Evolutionary conservation across 2,113 vertebrate genomes (phyloP).

Genomic region (Synodontis membranacea): DNA sequence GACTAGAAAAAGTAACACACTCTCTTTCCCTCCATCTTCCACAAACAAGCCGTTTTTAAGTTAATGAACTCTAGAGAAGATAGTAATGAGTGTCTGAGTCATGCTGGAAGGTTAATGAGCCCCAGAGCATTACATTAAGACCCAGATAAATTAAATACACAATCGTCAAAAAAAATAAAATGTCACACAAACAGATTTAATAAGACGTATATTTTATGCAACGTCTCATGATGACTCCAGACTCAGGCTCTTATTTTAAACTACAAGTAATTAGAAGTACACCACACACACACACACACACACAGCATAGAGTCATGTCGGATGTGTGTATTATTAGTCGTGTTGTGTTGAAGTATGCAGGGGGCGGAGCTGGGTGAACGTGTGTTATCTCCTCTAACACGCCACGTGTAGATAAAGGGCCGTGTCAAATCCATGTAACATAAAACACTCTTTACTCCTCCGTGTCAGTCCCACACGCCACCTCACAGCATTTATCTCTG

Average conservation of each 20-base stretch:
- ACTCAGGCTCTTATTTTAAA: not conserved
- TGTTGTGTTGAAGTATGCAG: not conserved
- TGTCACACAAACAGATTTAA: not conserved
- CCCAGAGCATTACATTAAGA: not conserved
- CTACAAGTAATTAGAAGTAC: not conserved
- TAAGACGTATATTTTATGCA: not conserved
- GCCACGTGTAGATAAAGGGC: slow-evolving; percentile 32
- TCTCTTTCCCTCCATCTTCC: not conserved
- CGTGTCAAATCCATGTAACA: slow-evolving; percentile 22
- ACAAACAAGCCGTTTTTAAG: not conserved
- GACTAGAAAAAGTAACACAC: not conserved
- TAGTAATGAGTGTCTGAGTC: not conserved
- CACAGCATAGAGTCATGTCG: slow-evolving; percentile 13
- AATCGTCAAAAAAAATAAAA: not conserved
- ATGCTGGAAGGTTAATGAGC: slow-evolving; percentile 5
- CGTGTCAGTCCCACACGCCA: not conserved
- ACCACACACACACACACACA: slow-evolving; percentile 6
- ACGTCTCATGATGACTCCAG: not conserved
- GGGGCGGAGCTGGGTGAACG: slow-evolving; percentile 18
- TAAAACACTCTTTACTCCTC: not conserved
- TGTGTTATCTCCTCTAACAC: slow-evolving; percentile 34
- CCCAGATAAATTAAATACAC: not conserved
- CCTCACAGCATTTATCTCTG: slow-evolving; percentile 1
- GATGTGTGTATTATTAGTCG: slow-evolving; percentile 42
- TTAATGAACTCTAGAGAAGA: not conserved